phyloP scores from a whole-genome alignment of 1,140 invertebrate species.

The Formica exsecta region DNA sequence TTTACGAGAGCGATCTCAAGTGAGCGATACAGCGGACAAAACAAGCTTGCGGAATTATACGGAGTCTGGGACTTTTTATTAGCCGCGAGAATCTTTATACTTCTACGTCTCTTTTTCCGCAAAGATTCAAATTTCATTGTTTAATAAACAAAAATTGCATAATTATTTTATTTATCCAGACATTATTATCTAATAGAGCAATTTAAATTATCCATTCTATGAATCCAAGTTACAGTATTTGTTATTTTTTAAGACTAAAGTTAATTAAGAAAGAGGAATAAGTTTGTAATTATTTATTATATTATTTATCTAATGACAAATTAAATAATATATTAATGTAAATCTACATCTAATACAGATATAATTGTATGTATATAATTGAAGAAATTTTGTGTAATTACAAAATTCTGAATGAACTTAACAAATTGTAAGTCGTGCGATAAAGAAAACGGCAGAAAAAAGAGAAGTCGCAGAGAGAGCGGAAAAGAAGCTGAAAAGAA shows the following conservation, averaged over 20 bases:
- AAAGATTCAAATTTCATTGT: not conserved
- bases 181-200: not conserved
- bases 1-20: constrained; percentile 29
- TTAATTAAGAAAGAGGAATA: not conserved
- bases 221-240: not conserved
- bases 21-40: constrained; percentile 18
- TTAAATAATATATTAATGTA: not conserved
- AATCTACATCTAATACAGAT: not conserved
- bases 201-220: not conserved
- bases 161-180: not conserved
- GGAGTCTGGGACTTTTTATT: constrained; percentile 10
- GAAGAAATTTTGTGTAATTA: not conserved
- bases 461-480: not conserved
- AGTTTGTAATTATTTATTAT: not conserved
- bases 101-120: too few species aligned
- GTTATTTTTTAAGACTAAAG: not conserved
- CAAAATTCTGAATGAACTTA: not conserved
- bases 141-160: constrained; percentile 27
- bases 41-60: constrained; percentile 26
- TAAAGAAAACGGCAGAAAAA: not conserved
- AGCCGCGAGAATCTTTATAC: constrained; percentile 1
- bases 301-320: not conserved
- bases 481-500: not conserved
- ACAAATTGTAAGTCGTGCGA: constrained; percentile 4
- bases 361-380: not conserved